Evolutionary conservation across 2,797 vertebrate species (phyloP), one percentile per base, ranked within the genome.

Genomic region (Melanotaenia nigrans): DNA sequence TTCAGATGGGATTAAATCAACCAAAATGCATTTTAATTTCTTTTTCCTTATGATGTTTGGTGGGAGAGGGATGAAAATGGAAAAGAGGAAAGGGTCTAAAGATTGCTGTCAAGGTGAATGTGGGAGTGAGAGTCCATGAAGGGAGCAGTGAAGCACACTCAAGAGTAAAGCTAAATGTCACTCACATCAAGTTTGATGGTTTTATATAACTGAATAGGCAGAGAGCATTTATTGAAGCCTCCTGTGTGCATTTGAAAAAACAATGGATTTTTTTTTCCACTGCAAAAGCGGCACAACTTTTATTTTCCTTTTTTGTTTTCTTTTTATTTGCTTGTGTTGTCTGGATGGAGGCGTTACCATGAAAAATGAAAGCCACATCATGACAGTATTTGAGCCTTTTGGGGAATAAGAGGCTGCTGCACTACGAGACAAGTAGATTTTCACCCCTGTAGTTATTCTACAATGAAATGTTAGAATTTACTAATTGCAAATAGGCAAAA

Each of bases 361-460:
- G 77, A 79, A 73, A 83, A 73, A 82, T 77, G 60, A 71, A 83
- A 83, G 79, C 73, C 78, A 77, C 82, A 86, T 82, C 61, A 81
- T 65, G 82, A n/a, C 60, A 73, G 73, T 73, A 76, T 81, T 53
- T 79, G 77, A 85, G 77, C 71, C 66, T 77, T 71, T 75, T 25
- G 35, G 71, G 78, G 83, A 85, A 78, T 81, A 54, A 24, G 69
- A 72, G 68, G 65, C 73, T 76, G 63, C 57, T 57, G 67, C 58
- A 6, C 65, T 22, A 35, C 63, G 49, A 65, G 71, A 79, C 67
- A 68, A 59, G 13, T 8, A 49, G 49, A 56, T 75, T 78, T 61
- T 57, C 12, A 77, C 70, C 71, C 54, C 24, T 65, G 61, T 25
- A 16, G 53, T 73, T 49, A 65, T 61, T 60, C 57, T 36, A 5